These are phyloP conservation scores for Esox masquinongy DNA, from an alignment of 2,797 vertebrate genomes.

Conservation along the genomic window DNA sequence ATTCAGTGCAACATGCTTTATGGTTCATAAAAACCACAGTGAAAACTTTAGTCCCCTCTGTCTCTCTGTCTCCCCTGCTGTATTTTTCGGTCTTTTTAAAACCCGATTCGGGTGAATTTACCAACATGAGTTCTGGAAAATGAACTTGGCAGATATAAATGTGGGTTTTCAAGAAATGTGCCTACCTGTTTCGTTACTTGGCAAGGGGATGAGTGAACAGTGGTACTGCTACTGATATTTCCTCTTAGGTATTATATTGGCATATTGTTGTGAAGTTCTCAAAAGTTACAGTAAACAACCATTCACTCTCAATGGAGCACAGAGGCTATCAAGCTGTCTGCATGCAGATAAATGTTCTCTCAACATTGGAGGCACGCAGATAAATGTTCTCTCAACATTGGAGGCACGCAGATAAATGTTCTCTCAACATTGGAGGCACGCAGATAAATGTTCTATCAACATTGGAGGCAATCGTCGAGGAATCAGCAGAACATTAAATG, in stretches of 20 bases:
- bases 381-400: not conserved
- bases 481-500: not conserved
- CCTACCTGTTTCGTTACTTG: not conserved
- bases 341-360: not conserved
- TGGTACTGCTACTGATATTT: not conserved
- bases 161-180: too few relatives aligned
- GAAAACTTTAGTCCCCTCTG: slow-evolving; percentile 37
- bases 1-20: slow-evolving; percentile 43
- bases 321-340: not conserved
- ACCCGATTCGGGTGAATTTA: slow-evolving; percentile 56
- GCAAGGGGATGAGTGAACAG: not conserved
- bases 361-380: not conserved
- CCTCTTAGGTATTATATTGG: not conserved
- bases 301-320: not conserved
- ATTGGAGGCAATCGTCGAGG: not conserved
- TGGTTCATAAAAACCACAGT: slow-evolving; percentile 63
- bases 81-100: not conserved
- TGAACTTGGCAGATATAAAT: too few relatives aligned
- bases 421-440: not conserved
- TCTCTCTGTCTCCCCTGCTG: slow-evolving; percentile 43
- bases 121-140: too few relatives aligned
- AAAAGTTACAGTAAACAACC: not conserved
- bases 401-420: not conserved
- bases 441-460: not conserved
- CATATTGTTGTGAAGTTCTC: not conserved